Evolutionary conservation across 1,140 invertebrate genomes (phyloP), one percentile per base, ranked within the genome.

Genomic region (Stegodyphus dumicola): DNA sequence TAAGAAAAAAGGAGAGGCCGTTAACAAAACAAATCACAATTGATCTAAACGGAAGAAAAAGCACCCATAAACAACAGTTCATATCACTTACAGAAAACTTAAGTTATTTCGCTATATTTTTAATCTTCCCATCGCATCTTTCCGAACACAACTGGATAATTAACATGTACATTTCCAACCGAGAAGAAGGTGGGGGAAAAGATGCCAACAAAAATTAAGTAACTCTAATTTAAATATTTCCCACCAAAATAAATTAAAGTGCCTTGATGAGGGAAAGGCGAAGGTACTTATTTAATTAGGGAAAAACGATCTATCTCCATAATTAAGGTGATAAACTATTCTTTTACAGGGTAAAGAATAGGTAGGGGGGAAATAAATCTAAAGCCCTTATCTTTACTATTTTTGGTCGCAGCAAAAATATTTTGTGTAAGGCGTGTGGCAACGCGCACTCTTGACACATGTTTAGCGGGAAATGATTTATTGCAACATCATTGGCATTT

Each of bases 401-500:
- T 60, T 60, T 15, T n/a, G 11, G 11, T 7, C 7, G 65, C 56
- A 60, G 56, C 56, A 17, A 67, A 67, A 67, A n/a, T 67, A 67
- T 67, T 67, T 67, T 17, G 65, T 17, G 56, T 60, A 11, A 11
- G 56, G 56, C 15, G 9, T 15, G 15, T 11, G 56, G 56, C 73
- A 54, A 33, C 33, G 33, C n/a, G 49, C 75, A 64, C 67, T 48
- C 60, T 53, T 85, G 81, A 76, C 74, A 76, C 81, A 85, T 85
- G 81, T 77, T 85, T 76, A 77, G 79, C 56, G 11, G 54, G 79
- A 49, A 49, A 85, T 85, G 81, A 85, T 85, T 85, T 85, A 85
- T 85, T 85, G 81, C 81, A 77, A 77, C 81, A 77, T 76, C 69
- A 85, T 81, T 81, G 79, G 70, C 79, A 81, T 81, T 81, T 81